Evolutionary conservation across 1,140 invertebrate genomes (phyloP).

Genomic region (Zaprionus gabonicus): DNA sequence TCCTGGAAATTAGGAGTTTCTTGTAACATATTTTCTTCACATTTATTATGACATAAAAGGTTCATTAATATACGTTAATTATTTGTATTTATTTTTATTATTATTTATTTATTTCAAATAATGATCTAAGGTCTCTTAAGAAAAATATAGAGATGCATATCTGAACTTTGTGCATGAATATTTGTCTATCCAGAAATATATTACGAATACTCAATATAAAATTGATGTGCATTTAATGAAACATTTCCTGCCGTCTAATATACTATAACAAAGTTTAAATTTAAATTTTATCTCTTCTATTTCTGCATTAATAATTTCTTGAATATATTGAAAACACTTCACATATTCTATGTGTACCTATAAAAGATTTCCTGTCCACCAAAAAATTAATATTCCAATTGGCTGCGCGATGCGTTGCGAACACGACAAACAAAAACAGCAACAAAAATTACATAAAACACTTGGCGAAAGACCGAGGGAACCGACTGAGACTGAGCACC

Average conservation of each 20-base stretch:
- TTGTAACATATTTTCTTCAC: too few relatives aligned
- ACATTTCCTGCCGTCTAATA: background rate
- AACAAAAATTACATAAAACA: conserved; percentile 23
- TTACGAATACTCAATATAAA: background rate
- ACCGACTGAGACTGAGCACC: conserved; percentile 26
- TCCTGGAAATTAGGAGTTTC: too few relatives aligned
- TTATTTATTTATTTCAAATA: background rate
- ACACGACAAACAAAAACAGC: conserved; percentile 20
- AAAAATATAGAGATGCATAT: background rate
- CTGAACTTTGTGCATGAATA: background rate
- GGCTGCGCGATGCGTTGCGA: conserved; percentile 5
- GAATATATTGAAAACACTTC: background rate
- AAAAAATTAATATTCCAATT: conserved; percentile 16
- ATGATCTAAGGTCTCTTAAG: background rate
- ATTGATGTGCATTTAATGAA: background rate
- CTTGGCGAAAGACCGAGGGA: conserved; percentile 15
- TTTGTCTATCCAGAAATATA: background rate
- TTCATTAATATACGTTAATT: background rate
- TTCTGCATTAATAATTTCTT: background rate
- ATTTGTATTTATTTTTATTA: background rate
- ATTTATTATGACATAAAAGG: too few relatives aligned
- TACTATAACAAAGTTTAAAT: background rate
- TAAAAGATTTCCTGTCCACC: conserved; percentile 17
- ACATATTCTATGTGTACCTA: conserved; percentile 14
- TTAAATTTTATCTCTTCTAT: background rate